Evolutionary conservation across 64 coral and sea anemone species (phyloP).

Genomic region (Stichodactyla helianthus): DNA sequence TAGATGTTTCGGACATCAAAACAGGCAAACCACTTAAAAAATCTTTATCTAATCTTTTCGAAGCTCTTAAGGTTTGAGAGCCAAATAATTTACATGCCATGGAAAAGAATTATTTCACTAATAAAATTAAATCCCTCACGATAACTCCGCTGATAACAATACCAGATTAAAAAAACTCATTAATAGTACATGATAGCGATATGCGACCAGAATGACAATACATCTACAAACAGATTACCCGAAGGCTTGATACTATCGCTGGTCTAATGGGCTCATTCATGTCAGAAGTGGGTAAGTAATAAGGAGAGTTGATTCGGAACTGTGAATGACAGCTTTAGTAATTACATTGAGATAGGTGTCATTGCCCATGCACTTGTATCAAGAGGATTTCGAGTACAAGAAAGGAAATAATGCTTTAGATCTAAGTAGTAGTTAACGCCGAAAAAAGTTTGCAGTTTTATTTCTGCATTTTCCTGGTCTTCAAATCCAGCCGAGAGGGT

Average conservation of each 20-base stretch:
- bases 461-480: no score
- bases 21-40: no score
- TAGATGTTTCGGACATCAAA: not conserved
- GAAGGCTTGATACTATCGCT: not conserved
- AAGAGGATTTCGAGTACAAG: not conserved
- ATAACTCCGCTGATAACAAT: constrained; percentile 4
- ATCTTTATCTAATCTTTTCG: not conserved
- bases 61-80: not conserved
- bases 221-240: not conserved
- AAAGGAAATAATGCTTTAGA: not conserved
- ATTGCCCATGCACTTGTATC: not conserved
- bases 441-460: not conserved
- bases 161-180: not conserved
- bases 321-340: not conserved
- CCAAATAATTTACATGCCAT: constrained; percentile 24
- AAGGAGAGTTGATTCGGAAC: not conserved
- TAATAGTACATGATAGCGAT: not conserved
- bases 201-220: not conserved
- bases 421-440: not conserved
- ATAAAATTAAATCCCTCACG: constrained; percentile 21
- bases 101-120: not conserved
- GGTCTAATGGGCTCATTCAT: not conserved
- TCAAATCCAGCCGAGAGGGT: no score
- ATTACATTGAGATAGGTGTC: not conserved
- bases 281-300: not conserved